Conservation (phyloP, 1,140 invertebrate genomes). For the Drosophila santomea region DNA sequence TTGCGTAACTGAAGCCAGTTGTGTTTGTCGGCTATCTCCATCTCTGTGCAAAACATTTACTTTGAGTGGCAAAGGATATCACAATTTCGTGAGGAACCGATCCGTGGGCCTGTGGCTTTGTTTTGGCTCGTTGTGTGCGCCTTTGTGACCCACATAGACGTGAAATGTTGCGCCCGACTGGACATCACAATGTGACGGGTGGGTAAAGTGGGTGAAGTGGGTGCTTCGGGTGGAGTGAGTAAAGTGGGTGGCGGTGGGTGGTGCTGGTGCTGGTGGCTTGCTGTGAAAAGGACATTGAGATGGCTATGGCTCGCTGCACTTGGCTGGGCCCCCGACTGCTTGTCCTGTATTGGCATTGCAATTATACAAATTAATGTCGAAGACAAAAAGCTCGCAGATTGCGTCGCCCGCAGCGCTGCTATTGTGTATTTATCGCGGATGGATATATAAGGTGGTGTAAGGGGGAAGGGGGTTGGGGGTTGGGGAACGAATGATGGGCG, state of each 20-base stretch:
- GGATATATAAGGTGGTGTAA: no score
- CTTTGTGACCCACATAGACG: conserved; percentile 62
- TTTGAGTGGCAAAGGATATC: conserved; percentile 8
- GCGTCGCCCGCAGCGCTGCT: conserved; percentile 18
- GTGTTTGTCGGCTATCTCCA: neutral
- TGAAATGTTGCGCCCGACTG: conserved; percentile 50
- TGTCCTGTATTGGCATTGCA: conserved; percentile 60
- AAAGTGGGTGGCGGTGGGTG: no score
- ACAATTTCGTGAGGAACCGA: conserved; percentile 2
- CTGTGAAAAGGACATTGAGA: conserved; percentile 14
- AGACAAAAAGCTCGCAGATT: conserved; percentile 65
- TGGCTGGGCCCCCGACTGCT: conserved; percentile 7
- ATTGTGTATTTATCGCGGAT: conserved; percentile 19
- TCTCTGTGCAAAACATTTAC: neutral
- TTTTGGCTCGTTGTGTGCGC: conserved; percentile 9
- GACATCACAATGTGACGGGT: conserved; percentile 22
- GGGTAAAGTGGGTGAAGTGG: neutral
- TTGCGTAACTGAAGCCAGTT: no score
- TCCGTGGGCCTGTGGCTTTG: conserved; percentile 2
- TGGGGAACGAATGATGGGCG: neutral
- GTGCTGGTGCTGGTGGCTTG: neutral
- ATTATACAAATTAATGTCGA: conserved; percentile 74
- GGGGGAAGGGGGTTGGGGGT: no score
- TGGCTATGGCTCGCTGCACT: conserved; percentile 33
- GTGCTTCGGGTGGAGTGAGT: no score